Conservation (phyloP, 2,797 vertebrate genomes). For the Alauda arvensis region DNA sequence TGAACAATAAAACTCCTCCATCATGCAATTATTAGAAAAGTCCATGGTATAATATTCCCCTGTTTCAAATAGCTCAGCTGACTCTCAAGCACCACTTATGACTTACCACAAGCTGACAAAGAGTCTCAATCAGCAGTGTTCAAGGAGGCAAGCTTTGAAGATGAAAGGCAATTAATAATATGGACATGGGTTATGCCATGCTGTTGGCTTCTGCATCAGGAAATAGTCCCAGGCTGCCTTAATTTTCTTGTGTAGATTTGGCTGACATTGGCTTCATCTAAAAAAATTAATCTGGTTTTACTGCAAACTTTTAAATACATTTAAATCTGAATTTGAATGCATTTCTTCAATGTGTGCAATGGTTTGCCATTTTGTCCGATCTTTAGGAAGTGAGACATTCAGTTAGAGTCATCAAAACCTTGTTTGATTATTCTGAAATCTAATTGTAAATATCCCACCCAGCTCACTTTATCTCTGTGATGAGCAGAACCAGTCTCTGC, state of each 20-base stretch:
- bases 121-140: neutral
- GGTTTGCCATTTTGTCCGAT: neutral
- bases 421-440: neutral
- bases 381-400: neutral
- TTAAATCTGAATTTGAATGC: neutral
- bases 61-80: neutral
- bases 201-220: neutral
- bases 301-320: neutral
- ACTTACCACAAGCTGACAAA: neutral
- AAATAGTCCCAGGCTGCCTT: neutral
- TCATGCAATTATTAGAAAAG: neutral
- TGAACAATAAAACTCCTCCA: neutral
- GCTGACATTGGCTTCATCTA: neutral
- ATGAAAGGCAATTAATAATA: neutral
- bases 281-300: neutral
- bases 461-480: neutral
- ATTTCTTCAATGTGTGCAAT: neutral
- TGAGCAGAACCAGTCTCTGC: neutral
- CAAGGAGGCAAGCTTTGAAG: neutral
- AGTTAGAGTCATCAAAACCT: neutral
- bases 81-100: neutral
- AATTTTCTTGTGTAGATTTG: neutral
- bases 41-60: neutral
- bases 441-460: neutral
- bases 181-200: neutral